Base-by-base conservation (phyloP, 2,888 invertebrate species). In the Hydropsyche betteni region DNA sequence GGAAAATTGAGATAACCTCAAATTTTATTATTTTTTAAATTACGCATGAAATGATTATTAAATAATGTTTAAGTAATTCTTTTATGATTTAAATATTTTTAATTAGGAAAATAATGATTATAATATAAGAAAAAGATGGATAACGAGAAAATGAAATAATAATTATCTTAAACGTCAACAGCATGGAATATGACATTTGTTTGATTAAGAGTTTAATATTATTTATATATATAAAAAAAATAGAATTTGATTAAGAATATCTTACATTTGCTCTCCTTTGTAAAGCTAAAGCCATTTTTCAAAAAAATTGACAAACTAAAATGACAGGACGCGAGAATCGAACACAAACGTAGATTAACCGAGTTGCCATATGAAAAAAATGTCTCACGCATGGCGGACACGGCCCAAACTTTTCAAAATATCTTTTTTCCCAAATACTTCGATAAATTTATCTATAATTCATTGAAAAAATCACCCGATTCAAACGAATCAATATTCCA, bases 261-360 rank as follows among this genome's bases (percentile, higher is more conserved):
- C 90, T 90, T 87, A 92, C 93, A 83, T 93, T 93, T 75, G 92
- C 91, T 80, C 92, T 89, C 81, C 92, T 89, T 86, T 93, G 93
- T 82, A 93, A 89, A 78, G 92, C 92, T 87, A 93, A 87, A 81
- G 92, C 91, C 91, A 91, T 91, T 38, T 64, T 82, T 24, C 75
- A 68, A 16, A 75, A n/a, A 68, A 38, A 14, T 75, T 44, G 14
- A 34, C 33, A 16, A 33, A 53, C 7, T 4, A 34, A 10, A 76
- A 33, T 16, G 34, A 76, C 38, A 33, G 6, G 68, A 24, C 34
- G 52, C 68, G 68, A 24, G 24, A 24, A 24, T 24, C 24, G 24
- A 24, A 24, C 24, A 24, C 24, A 24, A 24, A 24, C 24, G 24
- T 2, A 24, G 24, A 2, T 2, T 2, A 24, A 24, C 24, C 2